Evolutionary conservation across 2,888 invertebrate species (phyloP), one percentile per base, ranked within the genome.

Genomic region (Plagodis pulveraria): DNA sequence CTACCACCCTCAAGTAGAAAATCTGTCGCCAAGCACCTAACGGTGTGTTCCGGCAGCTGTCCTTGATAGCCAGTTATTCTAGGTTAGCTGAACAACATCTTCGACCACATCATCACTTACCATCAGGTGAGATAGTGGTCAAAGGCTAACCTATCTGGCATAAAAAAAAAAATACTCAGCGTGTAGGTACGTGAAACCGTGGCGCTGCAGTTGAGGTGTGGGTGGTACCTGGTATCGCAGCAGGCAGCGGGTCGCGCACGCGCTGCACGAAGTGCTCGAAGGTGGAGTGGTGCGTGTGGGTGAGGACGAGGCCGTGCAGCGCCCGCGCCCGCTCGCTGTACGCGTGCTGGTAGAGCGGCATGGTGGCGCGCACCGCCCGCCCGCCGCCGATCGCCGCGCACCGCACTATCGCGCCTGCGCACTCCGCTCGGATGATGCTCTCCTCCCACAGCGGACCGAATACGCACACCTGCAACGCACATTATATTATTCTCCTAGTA

Each of bases 381-480:
- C 98, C 98, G 54, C 98, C 99, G 80, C 97, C 96, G 65, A 98
- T 94, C 52, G 98, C 98, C 35, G 99, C 98, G 52, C 97, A 96
- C 48, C 89, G 88, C 50, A 99, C 97, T 56, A 99, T 93, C 48
- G 97, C 96, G 34, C 99, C 97, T 70, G 98, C 76, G 73, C 94
- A 91, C 10, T 86, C 75, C 67, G 93, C 90, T 68, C 94, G 93
- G 22, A 94, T 85, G 33, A 94, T 84, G 71, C 97, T 96, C 86
- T 99, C 99, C 85, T 99, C 97, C 89, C 98, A 99, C 65, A 99
- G 89, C 5, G 99, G 98, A 0, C 99, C 99, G 92, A 99, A 99
- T 86, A 96, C 96, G n/a, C 97, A 96, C 70, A 97, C 96, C 96
- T 96, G 77, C 22, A 22, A 22, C 22, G 22, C 22, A 22, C 22